Percentiles rank a stretch among this genome's conserved stretches.
phyloP scores from a whole-genome alignment of 2,888 invertebrate genomes.

The Tachina lurida region DNA sequence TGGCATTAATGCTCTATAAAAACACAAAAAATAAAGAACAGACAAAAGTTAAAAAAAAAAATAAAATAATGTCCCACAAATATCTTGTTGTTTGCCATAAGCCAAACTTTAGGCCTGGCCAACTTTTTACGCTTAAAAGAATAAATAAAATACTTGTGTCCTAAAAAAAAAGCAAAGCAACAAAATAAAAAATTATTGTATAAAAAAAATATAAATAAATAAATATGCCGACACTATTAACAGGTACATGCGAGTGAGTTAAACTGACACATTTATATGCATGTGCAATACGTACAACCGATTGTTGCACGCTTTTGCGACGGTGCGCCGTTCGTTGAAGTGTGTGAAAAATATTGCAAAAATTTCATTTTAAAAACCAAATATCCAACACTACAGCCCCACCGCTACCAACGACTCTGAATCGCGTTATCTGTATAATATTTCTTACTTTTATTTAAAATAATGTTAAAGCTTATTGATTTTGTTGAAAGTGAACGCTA shows the following conservation, averaged over 20 bases:
- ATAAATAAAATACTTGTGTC: slow-evolving; percentile 46
- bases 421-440: slow-evolving; percentile 48
- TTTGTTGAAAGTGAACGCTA: slow-evolving; percentile 14
- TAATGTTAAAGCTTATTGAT: slow-evolving; percentile 53
- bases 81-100: slow-evolving; percentile 50
- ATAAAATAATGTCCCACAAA: slow-evolving; percentile 52
- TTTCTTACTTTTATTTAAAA: slow-evolving; percentile 46
- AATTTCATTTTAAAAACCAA: slow-evolving; percentile 33
- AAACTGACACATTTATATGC: slow-evolving; percentile 42
- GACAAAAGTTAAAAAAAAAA: too few relatives aligned
- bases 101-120: slow-evolving; percentile 28
- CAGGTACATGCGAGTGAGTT: slow-evolving; percentile 58
- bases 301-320: slow-evolving; percentile 22
- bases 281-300: slow-evolving; percentile 18
- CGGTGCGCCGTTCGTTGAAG: slow-evolving; percentile 8
- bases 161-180: slow-evolving; percentile 31
- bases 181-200: slow-evolving; percentile 34
- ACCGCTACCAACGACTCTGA: slow-evolving; percentile 35
- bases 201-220: slow-evolving; percentile 45
- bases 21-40: not conserved
- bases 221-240: slow-evolving; percentile 62
- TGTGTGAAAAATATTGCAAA: slow-evolving; percentile 53
- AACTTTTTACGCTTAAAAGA: slow-evolving; percentile 42
- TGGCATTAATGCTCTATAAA: slow-evolving; percentile 66
- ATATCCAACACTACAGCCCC: slow-evolving; percentile 7